A percentile compares a stretch with the other conserved stretches of the same genome.
Evolutionary conservation across 92 coral and sea anemone genomes (phyloP).

Genomic region (Montipora capitata): DNA sequence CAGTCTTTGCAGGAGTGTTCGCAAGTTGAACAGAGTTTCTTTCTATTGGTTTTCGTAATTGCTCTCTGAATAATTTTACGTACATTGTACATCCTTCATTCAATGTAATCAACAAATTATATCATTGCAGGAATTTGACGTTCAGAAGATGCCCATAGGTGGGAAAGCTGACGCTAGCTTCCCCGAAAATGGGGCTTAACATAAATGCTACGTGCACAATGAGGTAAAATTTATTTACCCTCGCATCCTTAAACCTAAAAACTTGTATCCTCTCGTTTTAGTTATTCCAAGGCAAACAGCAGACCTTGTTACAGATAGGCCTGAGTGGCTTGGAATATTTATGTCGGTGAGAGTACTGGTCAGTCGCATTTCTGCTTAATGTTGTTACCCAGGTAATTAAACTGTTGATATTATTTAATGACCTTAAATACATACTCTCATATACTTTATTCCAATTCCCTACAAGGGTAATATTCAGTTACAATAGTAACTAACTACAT

Average conservation of each 20-base stretch:
- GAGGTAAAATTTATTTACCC: too few species aligned
- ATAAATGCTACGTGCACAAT: neutral
- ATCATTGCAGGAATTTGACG: neutral
- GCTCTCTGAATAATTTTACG: neutral
- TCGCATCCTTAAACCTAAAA: too few species aligned
- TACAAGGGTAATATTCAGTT: neutral
- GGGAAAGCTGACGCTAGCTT: neutral
- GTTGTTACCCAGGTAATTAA: neutral
- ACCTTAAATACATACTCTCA: neutral
- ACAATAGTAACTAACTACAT: conserved; percentile 2
- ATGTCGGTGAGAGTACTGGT: neutral
- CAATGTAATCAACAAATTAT: neutral
- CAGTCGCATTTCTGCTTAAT: neutral
- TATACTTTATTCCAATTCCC: neutral
- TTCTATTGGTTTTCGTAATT: neutral
- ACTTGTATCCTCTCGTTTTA: too few species aligned
- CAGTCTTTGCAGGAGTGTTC: neutral
- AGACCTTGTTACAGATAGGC: neutral
- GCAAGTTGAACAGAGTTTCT: neutral
- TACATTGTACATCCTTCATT: neutral
- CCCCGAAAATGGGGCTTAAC: neutral
- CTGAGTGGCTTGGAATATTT: neutral
- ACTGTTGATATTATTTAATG: neutral
- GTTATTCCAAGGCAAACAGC: too few species aligned
- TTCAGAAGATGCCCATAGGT: neutral